Conservation (phyloP, 1,140 invertebrate species). For the Drosophila orena region DNA sequence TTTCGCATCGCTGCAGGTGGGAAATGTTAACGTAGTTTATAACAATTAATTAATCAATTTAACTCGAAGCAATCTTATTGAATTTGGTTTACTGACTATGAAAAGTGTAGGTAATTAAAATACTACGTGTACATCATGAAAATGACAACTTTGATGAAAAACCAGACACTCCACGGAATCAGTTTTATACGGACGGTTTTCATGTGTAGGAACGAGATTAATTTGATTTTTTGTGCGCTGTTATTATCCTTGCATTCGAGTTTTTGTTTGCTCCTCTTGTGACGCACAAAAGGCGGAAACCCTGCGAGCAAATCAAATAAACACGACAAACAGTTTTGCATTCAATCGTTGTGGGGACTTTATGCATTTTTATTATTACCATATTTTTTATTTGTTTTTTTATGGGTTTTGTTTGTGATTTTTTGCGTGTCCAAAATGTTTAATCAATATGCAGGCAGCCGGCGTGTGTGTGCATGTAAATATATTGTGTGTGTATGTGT, state of each 20-base stretch:
- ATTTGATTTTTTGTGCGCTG: slow-evolving; percentile 13
- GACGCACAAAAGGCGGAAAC: slow-evolving; percentile 3
- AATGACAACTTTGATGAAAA: not conserved
- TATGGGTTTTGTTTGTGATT: slow-evolving; percentile 23
- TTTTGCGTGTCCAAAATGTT: slow-evolving; percentile 78
- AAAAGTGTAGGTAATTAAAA: too few species aligned
- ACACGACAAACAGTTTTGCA: slow-evolving; percentile 17
- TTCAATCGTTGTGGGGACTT: slow-evolving; percentile 25
- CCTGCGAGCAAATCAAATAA: slow-evolving; percentile 18
- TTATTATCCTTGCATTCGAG: not conserved
- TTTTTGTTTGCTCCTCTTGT: not conserved
- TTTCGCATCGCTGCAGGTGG: not conserved
- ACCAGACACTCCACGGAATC: not conserved
- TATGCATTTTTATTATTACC: slow-evolving; percentile 17
- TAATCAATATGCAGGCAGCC: slow-evolving; percentile 77
- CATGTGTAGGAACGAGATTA: not conserved
- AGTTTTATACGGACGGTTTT: not conserved
- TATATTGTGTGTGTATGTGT: slow-evolving; percentile 7
- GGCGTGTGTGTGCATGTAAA: slow-evolving; percentile 32
- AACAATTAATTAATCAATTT: not conserved
- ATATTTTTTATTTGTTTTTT: not conserved
- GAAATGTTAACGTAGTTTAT: too few species aligned
- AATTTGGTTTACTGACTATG: not conserved
- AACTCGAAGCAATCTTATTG: not conserved
- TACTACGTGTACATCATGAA: not conserved